Base-by-base conservation (phyloP, 2,113 vertebrate genomes). In the Rana temporaria region DNA sequence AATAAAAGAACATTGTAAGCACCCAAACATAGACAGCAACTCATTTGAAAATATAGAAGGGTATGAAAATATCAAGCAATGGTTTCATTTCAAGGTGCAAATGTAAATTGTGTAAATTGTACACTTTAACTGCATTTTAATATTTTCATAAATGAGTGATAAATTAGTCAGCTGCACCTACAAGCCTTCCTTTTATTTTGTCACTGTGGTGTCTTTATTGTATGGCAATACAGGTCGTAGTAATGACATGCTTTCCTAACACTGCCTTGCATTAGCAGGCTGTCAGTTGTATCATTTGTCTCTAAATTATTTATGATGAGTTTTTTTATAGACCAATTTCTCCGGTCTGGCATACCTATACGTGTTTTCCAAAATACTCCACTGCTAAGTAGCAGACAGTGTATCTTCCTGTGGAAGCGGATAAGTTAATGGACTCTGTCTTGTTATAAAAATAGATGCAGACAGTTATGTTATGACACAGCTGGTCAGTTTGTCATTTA, bases 291-390 rank as follows among this genome's bases (percentile, higher is more conserved):
- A 66, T 75, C 72, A 60, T 34, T 24, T 22, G 34, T 32, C 42
- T n/a, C 52, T 82, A 60, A 82, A 82, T 73, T 82, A 82, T 82
- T 73, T 82, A 82, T 73, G 55, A 20, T 53, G 57, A 38, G 38
- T 68, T 69, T 63, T 73, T 74, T 74, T 74, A 74, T 65, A 73
- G 79, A 62, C 15, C 32, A 24, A 56, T 82, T 66, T 32, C 59
- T 56, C 48, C 42, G 65, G 24, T 38, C 79, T 74, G 3, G 17
- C 72, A 75, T 75, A 38, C 59, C 24, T 66, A 74, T 62, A 70
- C 60, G 57, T 80, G 59, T 80, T 79, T 79, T 79, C 77, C 48
- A 24, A 56, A 48, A 79, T 59, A 56, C 62, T 30, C 30, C 62
- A 57, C n/a, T 48, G 52, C 64, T 79, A 68, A 79, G 56, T 80